These are phyloP conservation scores for Lagria hirta DNA, from an alignment of 2,888 invertebrate genomes.

Conservation along the genomic window DNA sequence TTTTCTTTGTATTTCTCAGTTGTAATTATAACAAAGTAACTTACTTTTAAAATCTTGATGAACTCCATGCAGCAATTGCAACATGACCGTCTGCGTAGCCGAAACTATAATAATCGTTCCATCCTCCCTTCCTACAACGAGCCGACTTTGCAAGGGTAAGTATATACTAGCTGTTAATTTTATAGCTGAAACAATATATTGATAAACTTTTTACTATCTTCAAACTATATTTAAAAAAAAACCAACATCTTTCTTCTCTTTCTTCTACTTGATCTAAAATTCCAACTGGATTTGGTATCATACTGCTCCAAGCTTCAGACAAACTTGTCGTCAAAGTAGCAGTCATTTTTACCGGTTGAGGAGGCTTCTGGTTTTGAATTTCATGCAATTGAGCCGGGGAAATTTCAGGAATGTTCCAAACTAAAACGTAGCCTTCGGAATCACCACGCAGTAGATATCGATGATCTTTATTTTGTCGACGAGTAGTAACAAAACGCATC, in stretches of 20 bases:
- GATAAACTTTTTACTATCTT: slow-evolving; percentile 1
- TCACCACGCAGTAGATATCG: slow-evolving; percentile 83
- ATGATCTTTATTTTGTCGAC: slow-evolving; percentile 65
- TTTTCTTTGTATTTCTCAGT: too few species aligned
- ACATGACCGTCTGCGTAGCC: slow-evolving; percentile 92
- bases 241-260: slow-evolving; percentile 64
- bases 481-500: slow-evolving; percentile 75
- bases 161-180: slow-evolving; percentile 93
- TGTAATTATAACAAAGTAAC: too few species aligned
- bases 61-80: slow-evolving; percentile 85
- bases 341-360: slow-evolving; percentile 58
- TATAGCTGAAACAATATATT: slow-evolving; percentile 55
- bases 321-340: slow-evolving; percentile 81
- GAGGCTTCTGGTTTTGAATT: slow-evolving; percentile 59
- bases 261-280: slow-evolving; percentile 86
- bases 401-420: slow-evolving; percentile 89
- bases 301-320: slow-evolving; percentile 82
- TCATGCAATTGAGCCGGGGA: slow-evolving; percentile 63
- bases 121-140: slow-evolving; percentile 94
- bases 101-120: slow-evolving; percentile 95
- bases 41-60: slow-evolving; percentile 79
- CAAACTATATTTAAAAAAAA: neutral
- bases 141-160: slow-evolving; percentile 86
- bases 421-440: slow-evolving; percentile 84
- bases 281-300: slow-evolving; percentile 87